Evolutionary conservation across 2,888 invertebrate genomes (phyloP).

Genomic region (Plagodis pulveraria): DNA sequence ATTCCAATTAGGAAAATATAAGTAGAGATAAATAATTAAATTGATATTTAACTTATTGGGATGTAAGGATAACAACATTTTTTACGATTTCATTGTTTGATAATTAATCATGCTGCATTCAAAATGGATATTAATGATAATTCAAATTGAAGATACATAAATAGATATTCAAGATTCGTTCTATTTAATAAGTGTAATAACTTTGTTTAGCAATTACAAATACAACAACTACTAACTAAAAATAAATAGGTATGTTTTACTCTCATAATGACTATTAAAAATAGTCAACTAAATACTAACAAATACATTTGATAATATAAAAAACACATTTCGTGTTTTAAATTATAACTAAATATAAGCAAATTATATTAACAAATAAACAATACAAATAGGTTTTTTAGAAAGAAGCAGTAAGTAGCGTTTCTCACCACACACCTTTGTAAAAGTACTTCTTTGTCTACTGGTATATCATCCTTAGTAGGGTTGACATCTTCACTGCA

Average conservation of each 20-base stretch:
- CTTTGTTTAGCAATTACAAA: no score
- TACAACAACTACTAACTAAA: no score
- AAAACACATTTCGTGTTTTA: neutral
- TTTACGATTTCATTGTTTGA: no score
- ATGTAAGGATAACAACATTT: no score
- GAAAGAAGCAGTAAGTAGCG: conserved; percentile 10
- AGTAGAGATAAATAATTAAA: no score
- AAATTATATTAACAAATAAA: neutral
- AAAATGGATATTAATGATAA: neutral
- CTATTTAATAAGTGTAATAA: no score
- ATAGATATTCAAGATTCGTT: neutral
- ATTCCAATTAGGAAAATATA: neutral
- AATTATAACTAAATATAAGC: conserved; percentile 6
- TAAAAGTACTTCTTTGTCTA: conserved; percentile 43
- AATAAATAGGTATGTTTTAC: no score
- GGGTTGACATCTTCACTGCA: conserved; percentile 45
- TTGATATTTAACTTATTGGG: no score
- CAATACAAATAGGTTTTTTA: neutral
- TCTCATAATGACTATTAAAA: no score
- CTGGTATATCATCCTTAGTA: conserved; percentile 40
- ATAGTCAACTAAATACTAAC: no score
- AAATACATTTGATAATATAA: no score
- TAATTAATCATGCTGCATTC: neutral
- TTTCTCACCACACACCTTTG: conserved; percentile 47
- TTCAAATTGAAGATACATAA: neutral